phyloP scores from a whole-genome alignment of 2,113 vertebrate species.

The Oxygymnocypris stewartii region DNA sequence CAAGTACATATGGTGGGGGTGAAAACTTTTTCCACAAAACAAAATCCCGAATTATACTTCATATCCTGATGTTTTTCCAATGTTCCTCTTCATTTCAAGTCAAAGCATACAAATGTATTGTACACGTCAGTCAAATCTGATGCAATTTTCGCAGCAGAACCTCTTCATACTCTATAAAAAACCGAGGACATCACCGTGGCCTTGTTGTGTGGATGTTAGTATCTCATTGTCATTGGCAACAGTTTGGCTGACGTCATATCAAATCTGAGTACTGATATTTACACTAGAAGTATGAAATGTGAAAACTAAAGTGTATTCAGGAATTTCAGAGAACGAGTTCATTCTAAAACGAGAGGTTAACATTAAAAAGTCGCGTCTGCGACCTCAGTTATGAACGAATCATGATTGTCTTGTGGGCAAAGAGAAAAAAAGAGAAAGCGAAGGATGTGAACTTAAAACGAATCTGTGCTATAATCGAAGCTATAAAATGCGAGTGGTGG shows the following conservation, averaged over 20 bases:
- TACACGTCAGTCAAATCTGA: background rate
- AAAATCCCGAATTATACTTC: conserved; percentile 37
- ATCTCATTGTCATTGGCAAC: conserved; percentile 18
- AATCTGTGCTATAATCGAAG: background rate
- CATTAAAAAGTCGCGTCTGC: conserved; percentile 1
- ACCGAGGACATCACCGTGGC: background rate
- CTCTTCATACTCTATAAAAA: background rate
- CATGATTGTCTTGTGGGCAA: conserved; percentile 28
- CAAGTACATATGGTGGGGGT: conserved; percentile 42
- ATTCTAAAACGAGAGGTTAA: conserved; percentile 16
- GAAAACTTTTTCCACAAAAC: conserved; percentile 28
- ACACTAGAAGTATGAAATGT: background rate
- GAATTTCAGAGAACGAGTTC: background rate
- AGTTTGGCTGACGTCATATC: background rate
- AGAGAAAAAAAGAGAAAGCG: background rate
- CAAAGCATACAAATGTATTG: background rate
- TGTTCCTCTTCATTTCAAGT: conserved; percentile 24
- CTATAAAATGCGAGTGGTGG: conserved; percentile 5
- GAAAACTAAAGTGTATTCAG: background rate
- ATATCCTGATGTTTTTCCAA: background rate
- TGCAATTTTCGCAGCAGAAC: background rate
- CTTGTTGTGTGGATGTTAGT: background rate
- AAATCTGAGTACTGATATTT: conserved; percentile 26
- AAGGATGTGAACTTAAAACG: conserved; percentile 9
- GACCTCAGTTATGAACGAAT: background rate